Base-by-base conservation (phyloP, 2,113 vertebrate species). In the Centropus bengalensis region DNA sequence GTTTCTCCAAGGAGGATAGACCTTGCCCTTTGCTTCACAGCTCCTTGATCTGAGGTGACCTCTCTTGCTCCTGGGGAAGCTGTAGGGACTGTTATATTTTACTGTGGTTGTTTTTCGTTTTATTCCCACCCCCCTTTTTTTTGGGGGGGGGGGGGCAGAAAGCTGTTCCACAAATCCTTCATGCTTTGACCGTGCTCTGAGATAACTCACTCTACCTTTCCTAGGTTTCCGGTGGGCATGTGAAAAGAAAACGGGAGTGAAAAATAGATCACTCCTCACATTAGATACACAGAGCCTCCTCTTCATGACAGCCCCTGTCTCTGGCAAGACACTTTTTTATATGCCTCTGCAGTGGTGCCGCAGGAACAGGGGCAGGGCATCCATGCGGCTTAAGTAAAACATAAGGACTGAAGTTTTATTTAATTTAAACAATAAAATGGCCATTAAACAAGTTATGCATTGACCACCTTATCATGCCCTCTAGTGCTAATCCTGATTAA, bases 401-500 rank as follows among this genome's bases (percentile, higher is more conserved):
- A 55, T 75, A 76, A 95, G 96, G 86, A 96, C 92, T 95, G 93
- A 94, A 88, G 83, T 96, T 95, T 95, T 88, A 97, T 97, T 97
- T 96, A 96, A 97, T 95, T 95, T 91, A 83, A 95, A 95, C 86
- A 91, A 93, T 96, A 93, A 92, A 93, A 94, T 81, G 76, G 88
- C 88, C 89, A 92, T 97, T 96, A 97, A 96, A 86, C 75, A 91
- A 92, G 91, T 90, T 94, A 94, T 81, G 90, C 93, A 89, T 93
- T 92, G 97, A 93, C 94, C 94, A 92, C 95, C 90, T 95, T 63
- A 94, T 81, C 82, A 15, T 96, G 94, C 93, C 95, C 90, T 95
- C 94, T 90, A 92, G 90, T 8, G 47, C 94, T 91, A 95, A 89
- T 91, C 88, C 88, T 94, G 93, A 94, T 94, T 94, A 95, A 96